A percentile compares a stretch with the other conserved stretches of the same genome.
Conservation (phyloP, 2,797 vertebrate genomes). For the Ctenopoma multispine region DNA sequence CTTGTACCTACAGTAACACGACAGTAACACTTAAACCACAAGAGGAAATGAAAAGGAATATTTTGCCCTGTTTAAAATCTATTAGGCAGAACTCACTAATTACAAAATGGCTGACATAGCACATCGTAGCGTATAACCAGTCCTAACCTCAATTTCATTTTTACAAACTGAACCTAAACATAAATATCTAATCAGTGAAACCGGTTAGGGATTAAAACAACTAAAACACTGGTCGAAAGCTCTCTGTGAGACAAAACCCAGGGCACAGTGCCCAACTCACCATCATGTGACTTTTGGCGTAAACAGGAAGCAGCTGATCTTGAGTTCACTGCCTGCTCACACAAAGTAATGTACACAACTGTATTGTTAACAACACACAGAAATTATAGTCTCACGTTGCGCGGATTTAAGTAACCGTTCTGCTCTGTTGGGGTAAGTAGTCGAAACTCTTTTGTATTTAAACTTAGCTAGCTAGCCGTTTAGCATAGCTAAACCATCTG, state of each 20-base stretch:
- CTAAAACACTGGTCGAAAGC: too few species aligned
- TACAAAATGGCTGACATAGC: background rate
- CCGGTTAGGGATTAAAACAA: background rate
- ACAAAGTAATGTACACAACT: conserved; percentile 63
- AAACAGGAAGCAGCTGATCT: conserved; percentile 84
- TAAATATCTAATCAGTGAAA: background rate
- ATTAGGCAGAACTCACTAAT: background rate
- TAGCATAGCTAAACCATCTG: conserved; percentile 31
- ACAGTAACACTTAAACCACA: background rate
- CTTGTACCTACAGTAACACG: too few species aligned
- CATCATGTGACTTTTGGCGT: conserved; percentile 77
- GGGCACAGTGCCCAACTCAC: accelerated
- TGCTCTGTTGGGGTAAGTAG: conserved; percentile 44
- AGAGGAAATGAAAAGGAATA: accelerated
- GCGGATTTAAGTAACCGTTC: conserved; percentile 8
- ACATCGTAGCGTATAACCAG: background rate
- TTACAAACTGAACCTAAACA: background rate
- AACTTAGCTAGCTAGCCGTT: conserved; percentile 12
- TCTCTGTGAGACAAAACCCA: conserved; percentile 15
- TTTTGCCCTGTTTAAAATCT: background rate
- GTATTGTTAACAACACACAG: background rate
- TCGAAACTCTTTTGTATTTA: background rate
- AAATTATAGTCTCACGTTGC: background rate
- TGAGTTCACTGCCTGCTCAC: conserved; percentile 51
- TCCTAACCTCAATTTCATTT: background rate